phyloP scores from a whole-genome alignment of 2,113 vertebrate species.

The Hystrix brachyura region DNA sequence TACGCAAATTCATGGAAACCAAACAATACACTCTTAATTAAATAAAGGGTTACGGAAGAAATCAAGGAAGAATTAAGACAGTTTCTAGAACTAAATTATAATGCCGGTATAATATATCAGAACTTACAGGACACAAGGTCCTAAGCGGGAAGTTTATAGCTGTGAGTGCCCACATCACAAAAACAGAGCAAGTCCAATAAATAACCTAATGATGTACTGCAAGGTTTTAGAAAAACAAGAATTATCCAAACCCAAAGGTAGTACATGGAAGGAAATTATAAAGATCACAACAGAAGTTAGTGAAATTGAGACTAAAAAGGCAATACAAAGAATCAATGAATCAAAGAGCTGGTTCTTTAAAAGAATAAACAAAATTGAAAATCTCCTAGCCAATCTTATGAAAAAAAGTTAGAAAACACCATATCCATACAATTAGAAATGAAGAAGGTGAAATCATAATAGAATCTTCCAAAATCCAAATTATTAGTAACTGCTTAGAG shows the following conservation, averaged over 20 bases:
- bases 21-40: not conserved
- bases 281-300: not conserved
- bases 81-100: not conserved
- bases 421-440: not conserved
- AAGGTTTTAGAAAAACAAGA: not conserved
- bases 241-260: not conserved
- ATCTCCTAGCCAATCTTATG: not conserved
- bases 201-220: not conserved
- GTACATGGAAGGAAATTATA: not conserved
- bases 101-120: not conserved
- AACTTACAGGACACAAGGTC: not conserved
- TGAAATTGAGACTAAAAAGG: not conserved
- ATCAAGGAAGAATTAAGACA: not conserved
- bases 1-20: not conserved
- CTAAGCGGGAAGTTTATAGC: not conserved
- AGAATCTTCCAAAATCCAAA: not conserved
- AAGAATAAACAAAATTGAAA: not conserved
- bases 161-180: not conserved
- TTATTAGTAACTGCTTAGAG: too few species aligned
- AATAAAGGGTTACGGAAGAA: not conserved
- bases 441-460: not conserved
- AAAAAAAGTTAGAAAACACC: not conserved
- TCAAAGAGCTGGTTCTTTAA: not conserved
- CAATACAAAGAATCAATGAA: not conserved
- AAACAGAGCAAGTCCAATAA: not conserved